phyloP scores from a whole-genome alignment of 1,140 invertebrate species.

The Lordiphosa clarofinis region DNA sequence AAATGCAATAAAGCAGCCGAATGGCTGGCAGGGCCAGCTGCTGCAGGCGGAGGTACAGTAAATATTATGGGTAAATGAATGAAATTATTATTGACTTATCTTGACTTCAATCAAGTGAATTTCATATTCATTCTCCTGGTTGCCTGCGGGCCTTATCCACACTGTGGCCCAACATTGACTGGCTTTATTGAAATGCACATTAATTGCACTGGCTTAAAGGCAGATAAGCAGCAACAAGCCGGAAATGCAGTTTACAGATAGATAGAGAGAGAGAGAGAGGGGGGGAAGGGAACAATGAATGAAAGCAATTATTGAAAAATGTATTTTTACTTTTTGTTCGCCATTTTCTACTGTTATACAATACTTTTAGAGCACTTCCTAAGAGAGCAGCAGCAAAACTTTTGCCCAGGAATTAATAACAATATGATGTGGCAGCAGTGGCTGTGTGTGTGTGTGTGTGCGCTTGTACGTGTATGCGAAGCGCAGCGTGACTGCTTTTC shows the following conservation, averaged over 20 bases:
- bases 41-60: neutral
- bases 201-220: conserved; percentile 30
- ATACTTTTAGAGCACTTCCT: conserved; percentile 10
- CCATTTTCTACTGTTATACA: conserved; percentile 4
- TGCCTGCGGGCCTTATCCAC: too few species aligned
- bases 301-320: conserved; percentile 26
- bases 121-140: too few species aligned
- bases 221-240: conserved; percentile 2
- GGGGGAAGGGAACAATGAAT: conserved; percentile 12
- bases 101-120: too few species aligned
- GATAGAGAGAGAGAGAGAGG: neutral
- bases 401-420: conserved; percentile 21
- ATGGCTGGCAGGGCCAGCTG: neutral
- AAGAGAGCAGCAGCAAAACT: conserved; percentile 3
- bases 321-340: neutral
- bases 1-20: conserved; percentile 14
- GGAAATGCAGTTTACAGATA: neutral
- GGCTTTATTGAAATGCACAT: conserved; percentile 22
- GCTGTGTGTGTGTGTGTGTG: conserved; percentile 11
- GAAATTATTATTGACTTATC: too few species aligned
- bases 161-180: too few species aligned
- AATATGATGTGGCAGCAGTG: conserved; percentile 18
- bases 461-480: conserved; percentile 6
- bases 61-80: neutral
- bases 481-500: conserved; percentile 46